phyloP scores from a whole-genome alignment of 2,888 invertebrate species.

The Caenorhabditis sp. region DNA sequence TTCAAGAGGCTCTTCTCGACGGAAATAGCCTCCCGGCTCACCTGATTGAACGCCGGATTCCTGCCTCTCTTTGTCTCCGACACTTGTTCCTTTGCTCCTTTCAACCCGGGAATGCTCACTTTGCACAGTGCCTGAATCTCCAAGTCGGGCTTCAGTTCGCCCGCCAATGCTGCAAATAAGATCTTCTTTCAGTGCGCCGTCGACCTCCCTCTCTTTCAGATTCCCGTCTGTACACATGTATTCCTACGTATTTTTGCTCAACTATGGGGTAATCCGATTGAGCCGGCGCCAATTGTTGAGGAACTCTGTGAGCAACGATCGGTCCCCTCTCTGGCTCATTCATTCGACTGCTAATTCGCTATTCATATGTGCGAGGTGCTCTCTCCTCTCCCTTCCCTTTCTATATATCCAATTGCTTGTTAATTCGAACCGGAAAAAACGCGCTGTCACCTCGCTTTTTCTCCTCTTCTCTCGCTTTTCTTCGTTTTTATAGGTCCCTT shows the following conservation, averaged over 20 bases:
- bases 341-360: slow-evolving; percentile 20
- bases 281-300: slow-evolving; percentile 5
- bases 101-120: slow-evolving; percentile 80
- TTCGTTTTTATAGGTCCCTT: slow-evolving; percentile 16
- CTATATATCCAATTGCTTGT: slow-evolving; percentile 36
- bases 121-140: slow-evolving; percentile 80
- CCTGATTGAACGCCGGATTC: slow-evolving; percentile 80
- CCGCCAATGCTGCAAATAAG: slow-evolving; percentile 76
- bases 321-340: neutral
- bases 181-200: neutral
- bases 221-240: neutral
- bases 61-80: slow-evolving; percentile 79
- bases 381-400: neutral
- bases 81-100: slow-evolving; percentile 80
- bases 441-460: too few relatives aligned
- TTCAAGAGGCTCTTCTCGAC: too few relatives aligned
- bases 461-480: slow-evolving; percentile 13
- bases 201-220: slow-evolving; percentile 3
- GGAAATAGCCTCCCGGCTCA: slow-evolving; percentile 29
- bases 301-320: slow-evolving; percentile 43
- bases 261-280: slow-evolving; percentile 27
- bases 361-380: slow-evolving; percentile 13
- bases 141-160: slow-evolving; percentile 78
- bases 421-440: slow-evolving; percentile 46
- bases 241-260: slow-evolving; percentile 1